These are phyloP conservation scores for Aromia moschata DNA, from an alignment of 2,888 invertebrate genomes.

Conservation along the genomic window DNA sequence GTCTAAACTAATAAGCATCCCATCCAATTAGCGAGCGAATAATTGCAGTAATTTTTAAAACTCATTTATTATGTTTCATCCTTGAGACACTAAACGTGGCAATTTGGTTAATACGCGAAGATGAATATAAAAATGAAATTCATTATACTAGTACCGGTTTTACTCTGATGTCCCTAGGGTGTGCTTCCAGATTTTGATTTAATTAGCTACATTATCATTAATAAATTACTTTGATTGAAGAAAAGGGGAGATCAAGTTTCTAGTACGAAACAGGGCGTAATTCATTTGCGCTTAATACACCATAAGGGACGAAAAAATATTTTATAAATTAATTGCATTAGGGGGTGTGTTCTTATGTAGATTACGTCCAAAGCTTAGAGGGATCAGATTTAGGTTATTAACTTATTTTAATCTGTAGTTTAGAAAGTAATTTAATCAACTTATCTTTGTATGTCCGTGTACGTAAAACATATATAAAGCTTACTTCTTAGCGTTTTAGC, in stretches of 20 bases:
- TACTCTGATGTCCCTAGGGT: not conserved
- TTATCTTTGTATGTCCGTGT: too few species aligned
- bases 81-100: not conserved
- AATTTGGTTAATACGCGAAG: not conserved
- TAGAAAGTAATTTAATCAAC: not conserved
- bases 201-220: not conserved
- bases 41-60: not conserved
- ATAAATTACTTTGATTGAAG: not conserved
- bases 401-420: not conserved
- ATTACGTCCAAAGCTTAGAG: not conserved
- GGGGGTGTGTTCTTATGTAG: not conserved
- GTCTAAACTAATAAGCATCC: too few species aligned
- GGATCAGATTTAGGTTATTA: not conserved
- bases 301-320: not conserved
- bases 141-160: not conserved
- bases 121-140: not conserved
- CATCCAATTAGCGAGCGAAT: too few species aligned
- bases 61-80: not conserved
- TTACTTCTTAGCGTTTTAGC: too few species aligned
- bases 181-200: not conserved
- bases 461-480: too few species aligned
- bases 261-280: not conserved
- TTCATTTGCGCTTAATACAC: not conserved
- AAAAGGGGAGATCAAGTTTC: not conserved
- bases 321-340: not conserved